phyloP scores from a whole-genome alignment of 1,140 invertebrate genomes.

The Drosophila miranda region DNA sequence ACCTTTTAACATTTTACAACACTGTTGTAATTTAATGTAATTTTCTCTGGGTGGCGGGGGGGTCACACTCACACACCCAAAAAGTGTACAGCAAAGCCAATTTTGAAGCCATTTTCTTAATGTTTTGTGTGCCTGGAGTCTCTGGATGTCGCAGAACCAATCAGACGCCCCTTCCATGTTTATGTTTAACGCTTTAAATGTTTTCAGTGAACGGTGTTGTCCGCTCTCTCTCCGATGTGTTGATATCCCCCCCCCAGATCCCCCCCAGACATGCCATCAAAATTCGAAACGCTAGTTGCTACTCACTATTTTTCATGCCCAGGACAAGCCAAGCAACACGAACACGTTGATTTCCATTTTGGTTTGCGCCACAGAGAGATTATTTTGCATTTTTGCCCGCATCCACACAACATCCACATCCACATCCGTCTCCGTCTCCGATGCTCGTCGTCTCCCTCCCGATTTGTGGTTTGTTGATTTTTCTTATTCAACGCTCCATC shows the following conservation, averaged over 20 bases:
- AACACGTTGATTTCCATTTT: conserved; percentile 56
- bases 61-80: too few relatives aligned
- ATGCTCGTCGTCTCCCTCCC: conserved; percentile 17
- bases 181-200: conserved; percentile 70
- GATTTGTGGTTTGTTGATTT: conserved; percentile 67
- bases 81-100: neutral
- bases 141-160: conserved; percentile 36
- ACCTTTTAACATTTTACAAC: conserved; percentile 36
- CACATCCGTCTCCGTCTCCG: conserved; percentile 38
- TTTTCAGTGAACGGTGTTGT: conserved; percentile 19
- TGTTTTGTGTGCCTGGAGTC: conserved; percentile 27
- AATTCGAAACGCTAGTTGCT: conserved; percentile 58
- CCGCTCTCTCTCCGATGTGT: conserved; percentile 5
- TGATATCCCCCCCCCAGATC: too few relatives aligned
- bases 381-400: conserved; percentile 57
- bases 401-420: neutral
- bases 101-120: conserved; percentile 26
- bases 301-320: conserved; percentile 60
- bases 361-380: conserved; percentile 38
- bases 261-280: conserved; percentile 48
- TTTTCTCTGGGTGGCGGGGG: neutral
- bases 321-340: conserved; percentile 29
- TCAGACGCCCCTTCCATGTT: conserved; percentile 54
- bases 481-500: conserved; percentile 64
- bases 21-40: conserved; percentile 21